Evolutionary conservation across 2,113 vertebrate genomes (phyloP), one percentile per base, ranked within the genome.

Genomic region (Nannospalax galili): DNA sequence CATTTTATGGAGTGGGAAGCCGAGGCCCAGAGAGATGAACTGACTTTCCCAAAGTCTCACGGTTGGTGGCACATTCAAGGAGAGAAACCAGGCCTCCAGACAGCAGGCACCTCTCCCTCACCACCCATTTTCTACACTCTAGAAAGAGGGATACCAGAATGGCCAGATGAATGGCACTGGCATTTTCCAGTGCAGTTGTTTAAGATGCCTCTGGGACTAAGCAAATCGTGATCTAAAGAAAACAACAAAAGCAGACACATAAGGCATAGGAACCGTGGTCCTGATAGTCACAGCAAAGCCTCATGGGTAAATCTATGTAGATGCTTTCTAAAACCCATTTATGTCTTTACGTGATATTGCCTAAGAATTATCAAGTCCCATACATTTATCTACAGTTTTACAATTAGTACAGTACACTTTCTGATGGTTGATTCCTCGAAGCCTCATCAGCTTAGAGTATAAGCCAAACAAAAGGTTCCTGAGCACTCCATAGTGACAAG

Each of bases 151-250:
- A 19, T n/a, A 11, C 17, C 15, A 32, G 70, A 32, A 56, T 0
- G 2, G 17, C 0, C 0, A n/a, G 28, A 35, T 5, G 14, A 14
- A 5, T 7, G 1, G 15, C 3, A 14, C 20, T 17, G 15, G 19
- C 42, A 32, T 40, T 40, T 6, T 26, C 28, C 73, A n/a, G 14
- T 9, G 28, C 14, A 60, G 35, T 7, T 2, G 28, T 24, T 7
- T 26, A 75, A 70, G 48, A 65, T 12, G 17, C 3, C 35, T 1
- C 69, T 37, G 48, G 64, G 85, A 79, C 37, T 37, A 70, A 56
- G 48, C 45, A 62, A 52, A 74, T 48, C 24, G 1, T 72, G 30
- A 56, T 11, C 45, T 3, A 7, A 30, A 30, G 24, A 75, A 58
- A 84, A 75, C 24, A 67, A 60, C 24, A 64, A 67, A 79, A 74